These are phyloP conservation scores for Tetheella fluctuosa DNA, from an alignment of 2,888 invertebrate species.

Conservation along the genomic window DNA sequence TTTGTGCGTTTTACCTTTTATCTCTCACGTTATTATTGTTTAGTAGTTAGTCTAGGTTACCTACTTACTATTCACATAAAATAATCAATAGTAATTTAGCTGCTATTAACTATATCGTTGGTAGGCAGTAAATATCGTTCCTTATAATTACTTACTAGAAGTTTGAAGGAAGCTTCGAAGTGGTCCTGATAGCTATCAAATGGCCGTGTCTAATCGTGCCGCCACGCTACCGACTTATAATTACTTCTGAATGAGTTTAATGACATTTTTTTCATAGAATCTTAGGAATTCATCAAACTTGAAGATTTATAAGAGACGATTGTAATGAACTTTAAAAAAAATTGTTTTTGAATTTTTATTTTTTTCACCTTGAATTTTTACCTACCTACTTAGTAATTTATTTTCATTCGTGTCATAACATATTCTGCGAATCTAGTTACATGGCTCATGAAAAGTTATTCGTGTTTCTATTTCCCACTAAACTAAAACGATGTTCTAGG, in stretches of 20 bases:
- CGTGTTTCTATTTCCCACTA: not conserved
- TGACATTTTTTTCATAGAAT: conserved; percentile 45
- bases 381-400: not conserved
- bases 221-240: conserved; percentile 50
- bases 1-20: not conserved
- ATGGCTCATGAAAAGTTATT: not conserved
- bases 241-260: conserved; percentile 62
- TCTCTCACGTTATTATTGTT: not conserved
- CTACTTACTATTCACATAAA: too few species aligned
- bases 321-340: conserved; percentile 9
- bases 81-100: too few species aligned
- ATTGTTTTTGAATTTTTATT: not conserved
- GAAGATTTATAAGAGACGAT: conserved; percentile 24
- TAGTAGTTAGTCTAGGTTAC: too few species aligned
- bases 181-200: conserved; percentile 56
- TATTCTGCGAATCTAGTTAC: not conserved
- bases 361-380: not conserved
- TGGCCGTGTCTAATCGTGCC: conserved; percentile 51
- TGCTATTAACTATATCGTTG: conserved; percentile 14
- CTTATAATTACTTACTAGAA: conserved; percentile 35
- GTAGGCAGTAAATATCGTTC: conserved; percentile 27
- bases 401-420: not conserved
- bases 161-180: conserved; percentile 38
- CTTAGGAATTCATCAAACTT: conserved; percentile 15
- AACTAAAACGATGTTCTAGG: not conserved